Evolutionary conservation across 2,797 vertebrate species (phyloP), one percentile per base, ranked within the genome.

Genomic region (Galago senegalensis): DNA sequence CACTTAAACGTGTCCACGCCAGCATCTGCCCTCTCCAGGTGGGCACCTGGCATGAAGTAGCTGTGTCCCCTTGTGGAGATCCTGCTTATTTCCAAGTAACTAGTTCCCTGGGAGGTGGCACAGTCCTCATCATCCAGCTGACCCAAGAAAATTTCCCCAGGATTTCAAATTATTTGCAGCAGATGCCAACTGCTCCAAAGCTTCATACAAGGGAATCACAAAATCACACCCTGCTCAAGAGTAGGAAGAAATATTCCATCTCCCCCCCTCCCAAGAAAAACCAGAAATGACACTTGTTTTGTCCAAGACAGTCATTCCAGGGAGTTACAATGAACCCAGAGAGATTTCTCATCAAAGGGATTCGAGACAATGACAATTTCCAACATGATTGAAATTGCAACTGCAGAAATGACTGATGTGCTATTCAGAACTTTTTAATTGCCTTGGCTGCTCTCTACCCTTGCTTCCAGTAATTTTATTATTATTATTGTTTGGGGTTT

Each of bases 391-490:
- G 61, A 43, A 83, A 21, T n/a, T 11, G 23, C 61, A 75, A 6
- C 4, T 2, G 81, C 37, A 61, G 70, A 92, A 37, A 37, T 69
- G 80, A 69, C 37, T 5, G 72, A 27, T 80, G 25, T 3, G 46
- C 65, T 46, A 0, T 21, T 58, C 85, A 76, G 90, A 93, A 43
- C 12, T 0, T 60, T 23, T 37, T 21, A 77, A 88, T 86, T 76
- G n/a, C 65, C 82, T 85, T 80, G 87, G 82, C 85, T 9, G 56
- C 34, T 70, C 37, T 75, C 91, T 46, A 5, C 34, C 40, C 34
- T 23, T 16, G 63, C 69, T 97, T 90, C 94, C 95, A 86, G 96
- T 34, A 87, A 97, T 46, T 87, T 61, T 83, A 76, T 87, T 92
- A 89, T 61, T 89, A 25, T 79, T 69, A 13, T 53, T 75, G 58